Conservation (phyloP, 2,888 invertebrate species). For the Chymomyza fuscimana region DNA sequence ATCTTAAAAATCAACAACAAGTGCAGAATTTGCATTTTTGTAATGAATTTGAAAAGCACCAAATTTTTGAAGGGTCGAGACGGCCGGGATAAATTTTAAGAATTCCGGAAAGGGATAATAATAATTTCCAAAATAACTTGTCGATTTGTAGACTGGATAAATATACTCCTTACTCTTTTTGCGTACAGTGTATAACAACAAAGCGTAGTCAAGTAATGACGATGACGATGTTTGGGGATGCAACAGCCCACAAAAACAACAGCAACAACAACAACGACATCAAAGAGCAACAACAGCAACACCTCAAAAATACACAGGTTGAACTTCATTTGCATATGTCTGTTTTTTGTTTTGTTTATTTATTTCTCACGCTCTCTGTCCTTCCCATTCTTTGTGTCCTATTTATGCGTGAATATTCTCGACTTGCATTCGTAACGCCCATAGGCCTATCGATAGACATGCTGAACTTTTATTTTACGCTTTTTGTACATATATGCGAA, state of each 20-base stretch:
- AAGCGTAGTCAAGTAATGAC: slow-evolving; percentile 30
- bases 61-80: no score
- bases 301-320: slow-evolving; percentile 5
- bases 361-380: not conserved
- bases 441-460: not conserved
- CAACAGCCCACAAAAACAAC: slow-evolving; percentile 29
- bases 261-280: slow-evolving; percentile 1
- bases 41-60: no score
- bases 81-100: no score
- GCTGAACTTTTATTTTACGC: not conserved
- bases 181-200: not conserved
- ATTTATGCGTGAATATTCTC: not conserved
- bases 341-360: not conserved
- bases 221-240: slow-evolving; percentile 19
- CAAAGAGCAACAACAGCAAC: slow-evolving; percentile 15
- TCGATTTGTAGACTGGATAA: no score
- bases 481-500: not conserved
- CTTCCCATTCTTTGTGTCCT: not conserved
- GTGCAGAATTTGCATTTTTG: no score
- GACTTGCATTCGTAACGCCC: not conserved
- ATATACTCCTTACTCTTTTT: no score
- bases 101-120: no score
- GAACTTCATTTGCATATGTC: slow-evolving; percentile 42
- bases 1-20: no score
- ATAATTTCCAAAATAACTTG: no score